phyloP scores from a whole-genome alignment of 2,888 invertebrate species.

The Dryococelus australis region DNA sequence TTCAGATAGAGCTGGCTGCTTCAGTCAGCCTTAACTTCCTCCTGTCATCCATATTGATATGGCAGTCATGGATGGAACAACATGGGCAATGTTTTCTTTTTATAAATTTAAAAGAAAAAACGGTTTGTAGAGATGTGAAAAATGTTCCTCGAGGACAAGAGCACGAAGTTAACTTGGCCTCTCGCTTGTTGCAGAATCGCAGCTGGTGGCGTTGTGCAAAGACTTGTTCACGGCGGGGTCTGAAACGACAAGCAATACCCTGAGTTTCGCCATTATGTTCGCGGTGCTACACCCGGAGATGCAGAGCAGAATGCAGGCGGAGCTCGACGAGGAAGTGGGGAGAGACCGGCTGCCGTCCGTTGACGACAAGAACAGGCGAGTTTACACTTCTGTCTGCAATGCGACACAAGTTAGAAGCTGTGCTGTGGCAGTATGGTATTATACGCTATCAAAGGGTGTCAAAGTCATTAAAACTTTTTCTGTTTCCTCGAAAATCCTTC shows the following conservation, averaged over 20 bases:
- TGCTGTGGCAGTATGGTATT: no score
- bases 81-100: no score
- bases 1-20: no score
- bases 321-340: slow-evolving; percentile 51
- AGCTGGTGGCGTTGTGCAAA: slow-evolving; percentile 44
- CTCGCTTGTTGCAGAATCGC: slow-evolving; percentile 37
- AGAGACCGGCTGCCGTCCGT: slow-evolving; percentile 48
- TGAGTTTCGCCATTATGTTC: slow-evolving; percentile 49
- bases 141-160: no score
- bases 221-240: slow-evolving; percentile 50
- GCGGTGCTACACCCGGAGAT: slow-evolving; percentile 49
- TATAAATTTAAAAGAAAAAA: no score
- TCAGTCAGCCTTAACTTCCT: no score
- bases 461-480: neutral
- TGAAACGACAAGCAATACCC: slow-evolving; percentile 48
- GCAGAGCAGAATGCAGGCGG: slow-evolving; percentile 49
- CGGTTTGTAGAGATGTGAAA: no score
- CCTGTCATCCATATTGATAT: no score
- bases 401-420: no score
- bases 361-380: slow-evolving; percentile 47
- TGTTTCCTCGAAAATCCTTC: neutral
- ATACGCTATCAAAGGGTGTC: no score
- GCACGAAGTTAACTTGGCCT: no score
- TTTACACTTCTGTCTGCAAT: neutral
- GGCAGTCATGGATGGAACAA: no score